Percentiles rank a stretch among this genome's conserved stretches.
phyloP scores from a whole-genome alignment of 2,113 vertebrate genomes.

The Malurus elegans region DNA sequence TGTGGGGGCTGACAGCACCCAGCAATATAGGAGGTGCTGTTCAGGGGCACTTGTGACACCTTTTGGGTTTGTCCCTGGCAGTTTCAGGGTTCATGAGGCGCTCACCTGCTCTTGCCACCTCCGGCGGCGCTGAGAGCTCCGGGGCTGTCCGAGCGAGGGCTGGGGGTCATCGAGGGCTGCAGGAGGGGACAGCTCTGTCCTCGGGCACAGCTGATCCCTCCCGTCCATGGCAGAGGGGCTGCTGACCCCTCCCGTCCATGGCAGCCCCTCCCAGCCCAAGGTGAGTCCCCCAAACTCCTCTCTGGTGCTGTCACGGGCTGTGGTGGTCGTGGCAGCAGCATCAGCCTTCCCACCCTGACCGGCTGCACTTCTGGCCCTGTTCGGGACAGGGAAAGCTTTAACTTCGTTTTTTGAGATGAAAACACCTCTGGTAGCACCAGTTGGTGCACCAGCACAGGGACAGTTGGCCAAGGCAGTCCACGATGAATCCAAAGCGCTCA shows the following conservation, averaged over 20 bases:
- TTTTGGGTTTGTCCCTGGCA: neutral
- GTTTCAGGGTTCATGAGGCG: accelerated
- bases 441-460: neutral
- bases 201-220: too few species aligned
- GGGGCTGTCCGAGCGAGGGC: neutral
- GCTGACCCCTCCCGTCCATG: too few species aligned
- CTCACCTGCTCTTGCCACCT: neutral
- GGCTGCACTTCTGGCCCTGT: accelerated
- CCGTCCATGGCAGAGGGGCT: too few species aligned
- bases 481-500: accelerated
- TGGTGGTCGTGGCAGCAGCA: neutral
- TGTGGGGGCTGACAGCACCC: accelerated
- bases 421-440: neutral
- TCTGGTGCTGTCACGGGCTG: accelerated
- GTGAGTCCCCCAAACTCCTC: neutral
- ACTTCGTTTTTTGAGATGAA: neutral
- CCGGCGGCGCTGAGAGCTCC: neutral
- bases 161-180: neutral
- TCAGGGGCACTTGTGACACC: neutral
- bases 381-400: neutral
- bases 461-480: neutral
- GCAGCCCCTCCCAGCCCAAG: neutral
- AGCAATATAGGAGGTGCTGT: accelerated
- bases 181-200: neutral
- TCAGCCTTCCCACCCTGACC: accelerated